Evolutionary conservation across 2,888 invertebrate genomes (phyloP).

Genomic region (Invenusta paracnida): DNA sequence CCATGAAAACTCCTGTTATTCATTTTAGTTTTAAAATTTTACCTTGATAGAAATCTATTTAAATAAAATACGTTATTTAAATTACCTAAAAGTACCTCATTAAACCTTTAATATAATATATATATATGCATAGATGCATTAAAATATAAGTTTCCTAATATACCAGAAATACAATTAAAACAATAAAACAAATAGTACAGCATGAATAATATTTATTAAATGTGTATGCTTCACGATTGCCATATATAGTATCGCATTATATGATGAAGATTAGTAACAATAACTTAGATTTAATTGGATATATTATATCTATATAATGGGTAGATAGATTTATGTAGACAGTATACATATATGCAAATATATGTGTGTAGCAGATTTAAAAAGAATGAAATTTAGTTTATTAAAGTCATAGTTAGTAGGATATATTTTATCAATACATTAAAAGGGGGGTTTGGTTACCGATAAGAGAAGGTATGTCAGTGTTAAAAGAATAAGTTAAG

Average conservation of each 20-base stretch:
- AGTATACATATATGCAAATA: constrained; percentile 1
- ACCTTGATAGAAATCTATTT: too few species aligned
- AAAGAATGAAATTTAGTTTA: not conserved
- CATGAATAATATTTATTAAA: constrained; percentile 16
- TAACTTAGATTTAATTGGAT: not conserved
- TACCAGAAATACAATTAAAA: too few species aligned
- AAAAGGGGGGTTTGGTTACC: not conserved
- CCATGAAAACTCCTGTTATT: too few species aligned
- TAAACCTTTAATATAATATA: too few species aligned
- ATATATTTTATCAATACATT: constrained; percentile 14
- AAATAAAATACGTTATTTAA: too few species aligned
- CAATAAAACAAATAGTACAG: not conserved
- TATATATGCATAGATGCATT: too few species aligned
- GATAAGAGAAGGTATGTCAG: not conserved
- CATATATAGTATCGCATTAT: not conserved
- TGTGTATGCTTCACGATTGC: constrained; percentile 8
- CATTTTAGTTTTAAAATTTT: too few species aligned
- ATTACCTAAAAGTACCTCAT: too few species aligned
- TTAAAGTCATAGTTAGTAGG: not conserved
- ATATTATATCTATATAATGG: not conserved
- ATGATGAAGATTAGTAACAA: constrained; percentile 18
- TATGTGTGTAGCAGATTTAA: constrained; percentile 9
- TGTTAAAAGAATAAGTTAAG: not conserved
- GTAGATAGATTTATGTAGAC: not conserved
- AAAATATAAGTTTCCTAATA: too few species aligned